Conservation (phyloP, 2,888 invertebrate species). For the Drosophila quinaria region DNA sequence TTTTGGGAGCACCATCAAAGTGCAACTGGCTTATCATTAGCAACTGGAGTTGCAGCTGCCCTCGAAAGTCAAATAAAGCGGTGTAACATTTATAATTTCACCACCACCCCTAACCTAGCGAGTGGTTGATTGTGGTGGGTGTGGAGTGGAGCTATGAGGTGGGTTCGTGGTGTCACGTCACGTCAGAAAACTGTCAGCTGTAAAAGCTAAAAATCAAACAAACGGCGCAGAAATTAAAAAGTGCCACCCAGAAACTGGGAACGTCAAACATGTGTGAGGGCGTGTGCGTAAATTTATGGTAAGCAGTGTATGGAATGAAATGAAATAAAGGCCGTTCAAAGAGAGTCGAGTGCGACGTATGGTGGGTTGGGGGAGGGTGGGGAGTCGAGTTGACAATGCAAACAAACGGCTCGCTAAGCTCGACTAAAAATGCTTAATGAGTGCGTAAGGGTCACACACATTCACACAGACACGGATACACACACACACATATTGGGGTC, state of each 20-base stretch:
- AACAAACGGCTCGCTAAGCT: slow-evolving; percentile 80
- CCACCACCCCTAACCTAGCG: not conserved
- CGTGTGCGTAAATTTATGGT: slow-evolving; percentile 56
- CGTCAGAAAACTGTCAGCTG: slow-evolving; percentile 68
- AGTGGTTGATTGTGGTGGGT: not conserved
- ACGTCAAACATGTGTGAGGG: slow-evolving; percentile 11
- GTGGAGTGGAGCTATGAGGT: not conserved
- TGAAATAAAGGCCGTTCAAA: slow-evolving; percentile 23
- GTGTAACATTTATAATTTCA: slow-evolving; percentile 67
- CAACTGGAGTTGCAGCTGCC: slow-evolving; percentile 18
- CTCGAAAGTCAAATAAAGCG: slow-evolving; percentile 65
- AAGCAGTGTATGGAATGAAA: slow-evolving; percentile 26
- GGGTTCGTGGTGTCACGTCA: slow-evolving; percentile 29
- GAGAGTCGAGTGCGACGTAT: not conserved
- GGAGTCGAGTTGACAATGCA: slow-evolving; percentile 60
- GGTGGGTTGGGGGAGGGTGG: not conserved
- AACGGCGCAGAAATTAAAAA: slow-evolving; percentile 72
- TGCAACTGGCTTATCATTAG: slow-evolving; percentile 40
- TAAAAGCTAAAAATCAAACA: slow-evolving; percentile 79
- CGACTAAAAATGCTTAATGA: slow-evolving; percentile 79
- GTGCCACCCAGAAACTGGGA: slow-evolving; percentile 21
- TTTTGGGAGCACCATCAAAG: slow-evolving; percentile 39
- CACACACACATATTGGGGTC: slow-evolving; percentile 7
- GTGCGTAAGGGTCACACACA: slow-evolving; percentile 59
- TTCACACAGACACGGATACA: slow-evolving; percentile 9